Conservation (phyloP, 2,888 invertebrate genomes). For the Apotomis capreana region DNA sequence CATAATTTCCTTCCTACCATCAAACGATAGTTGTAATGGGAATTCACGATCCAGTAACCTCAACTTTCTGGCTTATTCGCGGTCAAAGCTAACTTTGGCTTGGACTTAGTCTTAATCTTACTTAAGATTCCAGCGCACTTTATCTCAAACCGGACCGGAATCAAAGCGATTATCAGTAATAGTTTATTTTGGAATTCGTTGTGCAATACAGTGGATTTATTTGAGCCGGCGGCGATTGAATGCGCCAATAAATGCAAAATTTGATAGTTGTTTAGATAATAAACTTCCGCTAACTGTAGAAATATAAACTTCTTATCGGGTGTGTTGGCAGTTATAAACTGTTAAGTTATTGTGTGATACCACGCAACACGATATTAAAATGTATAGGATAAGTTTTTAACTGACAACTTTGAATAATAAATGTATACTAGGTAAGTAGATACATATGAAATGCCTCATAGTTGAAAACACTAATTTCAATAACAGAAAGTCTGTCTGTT, state of each 20-base stretch:
- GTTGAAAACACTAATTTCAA: too few relatives aligned
- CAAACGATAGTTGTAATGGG: conserved; percentile 43
- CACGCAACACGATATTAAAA: conserved; percentile 11
- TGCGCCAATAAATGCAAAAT: conserved; percentile 32
- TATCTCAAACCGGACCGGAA: conserved; percentile 6
- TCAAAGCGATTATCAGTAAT: conserved; percentile 21
- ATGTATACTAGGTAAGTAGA: background rate
- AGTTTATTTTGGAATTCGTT: conserved; percentile 32
- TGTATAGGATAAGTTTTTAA: background rate
- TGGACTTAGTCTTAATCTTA: conserved; percentile 9
- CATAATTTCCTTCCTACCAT: conserved; percentile 43
- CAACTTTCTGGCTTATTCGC: background rate
- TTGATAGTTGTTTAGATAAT: conserved; percentile 33
- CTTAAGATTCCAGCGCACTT: background rate
- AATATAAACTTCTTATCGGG: conserved; percentile 22
- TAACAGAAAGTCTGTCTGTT: too few relatives aligned
- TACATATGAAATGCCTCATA: too few relatives aligned
- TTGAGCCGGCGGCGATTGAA: conserved; percentile 12
- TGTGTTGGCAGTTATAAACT: conserved; percentile 15
- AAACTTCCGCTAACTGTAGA: conserved; percentile 25
- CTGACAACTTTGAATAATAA: background rate
- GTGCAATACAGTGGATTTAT: conserved; percentile 16
- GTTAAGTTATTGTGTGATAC: conserved; percentile 13
- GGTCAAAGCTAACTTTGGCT: conserved; percentile 8
- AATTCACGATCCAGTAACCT: conserved; percentile 18